Evolutionary conservation across 2,797 vertebrate genomes (phyloP), one percentile per base, ranked within the genome.

Genomic region (Sylvilagus floridanus): DNA sequence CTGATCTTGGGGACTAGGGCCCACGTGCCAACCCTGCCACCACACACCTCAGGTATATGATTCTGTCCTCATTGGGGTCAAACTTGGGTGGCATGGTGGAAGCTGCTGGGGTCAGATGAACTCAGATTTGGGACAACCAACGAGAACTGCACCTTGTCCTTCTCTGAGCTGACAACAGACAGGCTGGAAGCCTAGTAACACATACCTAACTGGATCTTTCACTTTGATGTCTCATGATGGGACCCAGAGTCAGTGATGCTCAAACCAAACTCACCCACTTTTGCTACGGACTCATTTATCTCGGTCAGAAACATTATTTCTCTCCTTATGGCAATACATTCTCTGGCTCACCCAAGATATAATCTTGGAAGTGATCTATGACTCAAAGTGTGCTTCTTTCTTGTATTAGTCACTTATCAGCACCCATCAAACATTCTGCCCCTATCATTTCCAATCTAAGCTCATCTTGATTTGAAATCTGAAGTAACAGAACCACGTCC

Each of bases 321-420:
- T 89, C 65, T 26, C 9, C 9, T 77, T 47, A 26, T 28, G 30
- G 81, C 28, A 63, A 91, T 30, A 83, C 17, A 78, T 63, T 89
- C 35, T 78, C 78, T 65, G 76, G 78, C 69, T 93, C 32, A 32
- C 30, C 87, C 52, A 84, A 69, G 69, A 93, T 5, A 73, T 92
- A 78, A 24, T 4, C 30, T 21, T 60, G 68, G 11, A 37, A 66
- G 24, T 63, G 37, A 17, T 16, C 54, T 82, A 24, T 17, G 28
- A 83, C 50, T 83, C 66, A 65, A 62, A 65, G 26, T 19, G 22
- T 42, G 50, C 35, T 65, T 79, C 28, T 21, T 62, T 69, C 52
- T 65, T 52, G 4, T n/a, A 2, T 66, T 19, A 26, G 24, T 62
- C 68, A 57, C 22, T 4, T 47, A 26, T 16, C 26, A 65, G 42